Percentiles rank a stretch among this genome's conserved stretches.
These are phyloP conservation scores for Enoplosus armatus DNA, from an alignment of 2,797 vertebrate genomes.

Conservation along the genomic window DNA sequence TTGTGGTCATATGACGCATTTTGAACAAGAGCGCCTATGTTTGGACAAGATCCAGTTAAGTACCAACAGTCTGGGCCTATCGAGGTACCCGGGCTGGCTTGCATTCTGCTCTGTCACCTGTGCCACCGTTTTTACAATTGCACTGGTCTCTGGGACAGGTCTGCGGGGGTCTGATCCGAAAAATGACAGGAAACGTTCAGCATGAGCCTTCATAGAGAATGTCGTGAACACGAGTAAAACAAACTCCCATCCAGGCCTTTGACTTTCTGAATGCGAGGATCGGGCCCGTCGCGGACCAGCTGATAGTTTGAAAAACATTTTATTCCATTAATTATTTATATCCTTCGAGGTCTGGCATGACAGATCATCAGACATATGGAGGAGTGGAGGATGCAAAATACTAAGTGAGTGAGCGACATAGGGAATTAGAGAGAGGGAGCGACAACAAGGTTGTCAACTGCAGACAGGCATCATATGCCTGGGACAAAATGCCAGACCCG, in stretches of 20 bases:
- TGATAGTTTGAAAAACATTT: conserved; percentile 47
- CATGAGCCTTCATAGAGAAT: not conserved
- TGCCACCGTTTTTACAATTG: not conserved
- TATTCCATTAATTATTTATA: conserved; percentile 50
- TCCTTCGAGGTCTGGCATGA: conserved; percentile 21
- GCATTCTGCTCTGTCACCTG: not conserved
- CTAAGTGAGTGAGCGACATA: conserved; percentile 27
- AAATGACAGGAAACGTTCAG: not conserved
- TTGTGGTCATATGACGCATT: not conserved
- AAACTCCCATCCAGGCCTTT: not conserved
- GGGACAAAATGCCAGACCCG: conserved; percentile 55
- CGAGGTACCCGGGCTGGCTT: not conserved
- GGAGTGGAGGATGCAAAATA: conserved; percentile 29
- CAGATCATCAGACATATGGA: conserved; percentile 45
- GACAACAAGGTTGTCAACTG: conserved; percentile 53
- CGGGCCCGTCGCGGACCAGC: not conserved
- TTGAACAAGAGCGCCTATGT: no score
- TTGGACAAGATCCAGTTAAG: not conserved
- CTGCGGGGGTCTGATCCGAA: not conserved
- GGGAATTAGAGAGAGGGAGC: conserved; percentile 23
- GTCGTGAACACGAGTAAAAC: not conserved
- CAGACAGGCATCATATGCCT: conserved; percentile 55
- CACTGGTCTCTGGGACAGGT: not conserved
- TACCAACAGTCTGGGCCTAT: not conserved
- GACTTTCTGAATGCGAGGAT: conserved; percentile 20